These are phyloP conservation scores for Heliconius ismenius DNA, from an alignment of 2,888 invertebrate species.

Conservation along the genomic window DNA sequence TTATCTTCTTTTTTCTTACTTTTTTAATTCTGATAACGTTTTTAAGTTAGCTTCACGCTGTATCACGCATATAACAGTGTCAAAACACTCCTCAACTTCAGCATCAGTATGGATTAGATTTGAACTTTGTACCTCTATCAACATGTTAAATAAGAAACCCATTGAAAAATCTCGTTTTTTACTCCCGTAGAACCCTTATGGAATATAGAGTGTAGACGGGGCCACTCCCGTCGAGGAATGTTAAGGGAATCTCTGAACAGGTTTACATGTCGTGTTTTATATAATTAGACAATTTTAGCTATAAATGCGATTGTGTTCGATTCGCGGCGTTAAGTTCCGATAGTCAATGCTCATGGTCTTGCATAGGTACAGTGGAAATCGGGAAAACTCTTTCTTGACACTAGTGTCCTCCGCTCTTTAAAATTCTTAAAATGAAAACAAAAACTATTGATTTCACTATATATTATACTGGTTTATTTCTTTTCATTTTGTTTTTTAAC, in stretches of 20 bases:
- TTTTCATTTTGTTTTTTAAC: too few species aligned
- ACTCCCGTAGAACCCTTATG: background rate
- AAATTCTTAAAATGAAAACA: too few species aligned
- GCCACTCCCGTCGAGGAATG: slow-evolving; percentile 32
- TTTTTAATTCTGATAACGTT: background rate
- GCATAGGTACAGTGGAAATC: background rate
- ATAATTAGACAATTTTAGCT: background rate
- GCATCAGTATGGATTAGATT: background rate
- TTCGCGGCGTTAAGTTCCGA: background rate
- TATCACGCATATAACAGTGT: background rate
- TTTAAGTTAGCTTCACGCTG: background rate
- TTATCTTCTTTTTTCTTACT: background rate
- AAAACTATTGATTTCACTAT: too few species aligned
- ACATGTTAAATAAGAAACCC: background rate
- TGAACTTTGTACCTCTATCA: background rate
- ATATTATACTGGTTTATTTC: too few species aligned
- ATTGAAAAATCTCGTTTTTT: slow-evolving; percentile 23
- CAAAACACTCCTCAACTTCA: background rate
- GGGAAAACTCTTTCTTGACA: background rate
- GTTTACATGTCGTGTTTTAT: slow-evolving; percentile 16
- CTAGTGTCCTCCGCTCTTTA: too few species aligned
- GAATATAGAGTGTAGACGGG: slow-evolving; percentile 30
- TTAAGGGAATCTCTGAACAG: background rate
- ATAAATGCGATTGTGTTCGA: background rate
- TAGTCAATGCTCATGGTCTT: background rate